Evolutionary conservation across 1,140 invertebrate species (phyloP).

Genomic region (Ylistrum balloti): DNA sequence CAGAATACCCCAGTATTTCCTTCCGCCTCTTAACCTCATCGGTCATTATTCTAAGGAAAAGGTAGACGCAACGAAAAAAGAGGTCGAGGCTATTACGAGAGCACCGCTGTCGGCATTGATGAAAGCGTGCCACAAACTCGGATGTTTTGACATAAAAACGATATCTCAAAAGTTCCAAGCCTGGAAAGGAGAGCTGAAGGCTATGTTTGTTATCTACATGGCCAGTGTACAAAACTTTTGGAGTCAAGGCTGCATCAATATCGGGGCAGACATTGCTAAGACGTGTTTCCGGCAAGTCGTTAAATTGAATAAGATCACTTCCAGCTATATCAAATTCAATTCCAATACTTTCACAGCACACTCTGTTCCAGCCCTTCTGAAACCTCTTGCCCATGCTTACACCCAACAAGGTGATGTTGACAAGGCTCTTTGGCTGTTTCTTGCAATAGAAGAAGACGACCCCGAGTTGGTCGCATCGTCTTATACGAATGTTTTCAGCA

Average conservation of each 20-base stretch:
- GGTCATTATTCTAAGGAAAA: conserved; percentile 44
- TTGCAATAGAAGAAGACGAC: conserved; percentile 45
- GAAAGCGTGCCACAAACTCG: conserved; percentile 43
- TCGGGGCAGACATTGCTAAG: neutral
- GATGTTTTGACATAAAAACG: conserved; percentile 29
- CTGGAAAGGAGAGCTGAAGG: conserved; percentile 9
- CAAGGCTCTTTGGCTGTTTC: conserved; percentile 46
- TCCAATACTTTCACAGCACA: conserved; percentile 45
- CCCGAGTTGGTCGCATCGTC: neutral
- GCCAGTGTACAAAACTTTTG: conserved; percentile 50
- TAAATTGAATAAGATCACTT: conserved; percentile 41
- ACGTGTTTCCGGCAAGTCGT: conserved; percentile 51
- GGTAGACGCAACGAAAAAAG: conserved; percentile 41
- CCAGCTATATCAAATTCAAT: neutral
- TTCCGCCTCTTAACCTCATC: conserved; percentile 57
- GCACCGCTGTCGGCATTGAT: conserved; percentile 45
- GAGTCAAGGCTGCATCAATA: conserved; percentile 49
- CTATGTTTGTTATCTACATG: conserved; percentile 49
- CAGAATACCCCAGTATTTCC: conserved; percentile 56
- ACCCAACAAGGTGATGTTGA: conserved; percentile 50
- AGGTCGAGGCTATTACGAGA: conserved; percentile 4
- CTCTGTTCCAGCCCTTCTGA: conserved; percentile 47
- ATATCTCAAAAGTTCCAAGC: neutral
- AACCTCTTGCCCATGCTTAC: conserved; percentile 43
- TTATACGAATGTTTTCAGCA: conserved; percentile 49